A percentile compares a stretch with the other conserved stretches of the same genome.
These are phyloP conservation scores for Paedocypris sp. DNA, from an alignment of 2,113 vertebrate species.

Conservation along the genomic window DNA sequence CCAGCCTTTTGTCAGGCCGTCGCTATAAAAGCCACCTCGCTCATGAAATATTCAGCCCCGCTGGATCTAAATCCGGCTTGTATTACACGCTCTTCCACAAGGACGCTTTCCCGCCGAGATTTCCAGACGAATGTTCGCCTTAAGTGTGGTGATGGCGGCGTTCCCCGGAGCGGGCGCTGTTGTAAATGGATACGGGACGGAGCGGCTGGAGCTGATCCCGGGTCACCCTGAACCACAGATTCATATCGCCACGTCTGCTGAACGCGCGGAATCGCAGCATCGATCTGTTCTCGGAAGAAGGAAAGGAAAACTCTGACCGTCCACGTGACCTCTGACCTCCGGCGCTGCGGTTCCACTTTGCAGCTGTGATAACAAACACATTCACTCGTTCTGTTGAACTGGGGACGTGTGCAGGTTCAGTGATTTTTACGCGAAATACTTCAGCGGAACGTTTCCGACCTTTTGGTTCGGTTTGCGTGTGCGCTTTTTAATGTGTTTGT, in stretches of 20 bases:
- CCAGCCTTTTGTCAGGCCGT: neutral
- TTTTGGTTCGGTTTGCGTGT: too few relatives aligned
- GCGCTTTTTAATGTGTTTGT: too few relatives aligned
- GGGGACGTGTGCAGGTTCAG: too few relatives aligned
- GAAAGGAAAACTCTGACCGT: neutral
- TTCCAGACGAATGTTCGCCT: neutral
- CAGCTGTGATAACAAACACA: neutral
- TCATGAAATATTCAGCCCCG: conserved; percentile 23
- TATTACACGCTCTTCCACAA: conserved; percentile 1
- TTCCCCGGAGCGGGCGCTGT: neutral
- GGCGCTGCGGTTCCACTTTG: neutral
- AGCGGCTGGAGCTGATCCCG: conserved; percentile 50
- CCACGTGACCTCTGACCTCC: too few relatives aligned
- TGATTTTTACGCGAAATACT: too few relatives aligned
- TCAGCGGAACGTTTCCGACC: too few relatives aligned
- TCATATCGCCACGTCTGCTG: neutral
- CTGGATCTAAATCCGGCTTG: conserved; percentile 1
- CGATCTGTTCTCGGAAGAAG: conserved; percentile 12
- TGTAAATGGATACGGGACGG: conserved; percentile 39
- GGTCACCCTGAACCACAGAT: conserved; percentile 39
- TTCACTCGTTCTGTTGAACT: neutral
- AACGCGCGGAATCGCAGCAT: conserved; percentile 14
- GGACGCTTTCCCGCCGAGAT: neutral
- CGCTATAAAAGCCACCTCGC: neutral
- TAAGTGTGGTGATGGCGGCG: neutral